phyloP scores from a whole-genome alignment of 2,888 invertebrate species.

The Agriotes lineatus region DNA sequence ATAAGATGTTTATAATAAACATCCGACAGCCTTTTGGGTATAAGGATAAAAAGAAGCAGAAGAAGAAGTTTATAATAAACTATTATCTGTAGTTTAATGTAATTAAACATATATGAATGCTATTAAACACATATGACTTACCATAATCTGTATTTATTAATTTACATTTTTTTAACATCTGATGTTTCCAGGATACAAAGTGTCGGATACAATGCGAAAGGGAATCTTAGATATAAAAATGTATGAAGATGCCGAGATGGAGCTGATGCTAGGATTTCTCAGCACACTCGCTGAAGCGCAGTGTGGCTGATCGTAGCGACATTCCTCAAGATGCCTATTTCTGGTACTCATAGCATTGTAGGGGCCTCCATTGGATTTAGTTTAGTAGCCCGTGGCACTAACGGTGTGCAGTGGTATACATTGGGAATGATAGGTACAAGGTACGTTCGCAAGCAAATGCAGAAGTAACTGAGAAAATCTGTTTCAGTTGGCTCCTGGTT shows the following conservation, averaged over 20 bases:
- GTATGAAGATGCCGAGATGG: constrained; percentile 85
- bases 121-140: too few species aligned
- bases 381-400: constrained; percentile 88
- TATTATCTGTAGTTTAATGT: too few species aligned
- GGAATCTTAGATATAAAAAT: constrained; percentile 92
- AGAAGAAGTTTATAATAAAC: too few species aligned
- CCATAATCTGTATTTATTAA: too few species aligned
- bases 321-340: constrained; percentile 94
- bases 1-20: too few species aligned
- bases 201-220: constrained; percentile 98
- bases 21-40: too few species aligned
- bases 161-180: too few species aligned
- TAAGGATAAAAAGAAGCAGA: too few species aligned
- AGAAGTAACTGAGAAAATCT: too few species aligned
- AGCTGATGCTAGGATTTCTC: constrained; percentile 93
- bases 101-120: too few species aligned
- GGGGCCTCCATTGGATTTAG: constrained; percentile 98
- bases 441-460: too few species aligned
- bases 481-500: constrained; percentile 92
- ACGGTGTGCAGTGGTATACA: constrained; percentile 87
- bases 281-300: constrained; percentile 91
- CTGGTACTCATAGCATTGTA: constrained; percentile 99
- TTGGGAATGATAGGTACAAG: constrained; percentile 81
- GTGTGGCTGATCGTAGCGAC: constrained; percentile 96
- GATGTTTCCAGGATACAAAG: constrained; percentile 83